Evolutionary conservation across 2,797 vertebrate genomes (phyloP), one percentile per base, ranked within the genome.

Genomic region (Erithacus rubecula): DNA sequence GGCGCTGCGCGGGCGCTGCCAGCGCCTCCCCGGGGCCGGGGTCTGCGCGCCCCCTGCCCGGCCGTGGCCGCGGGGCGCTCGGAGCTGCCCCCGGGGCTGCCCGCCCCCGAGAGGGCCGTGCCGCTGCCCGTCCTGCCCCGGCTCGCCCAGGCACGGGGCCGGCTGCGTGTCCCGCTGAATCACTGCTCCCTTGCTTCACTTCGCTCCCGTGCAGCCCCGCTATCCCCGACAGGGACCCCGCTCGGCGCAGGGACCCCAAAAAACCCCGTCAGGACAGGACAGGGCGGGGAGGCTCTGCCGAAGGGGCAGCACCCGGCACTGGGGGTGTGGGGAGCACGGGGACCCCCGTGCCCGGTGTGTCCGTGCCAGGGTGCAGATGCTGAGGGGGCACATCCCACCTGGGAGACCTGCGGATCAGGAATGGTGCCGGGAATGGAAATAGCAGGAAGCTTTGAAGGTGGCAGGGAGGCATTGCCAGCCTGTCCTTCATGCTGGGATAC

Each of bases 61-160:
- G 24, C 41, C 8, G 29, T 3, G 65, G 52, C n/a, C 23, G 32
- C 6, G 41, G 68, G 80, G 60, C 60, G 29, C 52, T 44, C n/a
- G 65, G 46, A 20, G 67, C 85, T 76, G 81, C 43, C 67, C 58
- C 29, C 26, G 63, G n/a, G 17, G 60, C 90, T 56, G 81, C 94
- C 90, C 88, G 88, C 94, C 94, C 81, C 41, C 72, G 65, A 78
- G 82, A 78, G 93, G 91, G 94, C 82, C 46, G 41, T 75, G 82
- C 78, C 59, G 11, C 32, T 74, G 75, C 83, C 80, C 72, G 74
- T 44, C 80, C 83, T 37, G 83, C 67, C 85, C 75, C 71, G 88
- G 86, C 94, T 93, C 94, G 90, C 81, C 90, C 84, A 53, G 84
- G 81, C 92, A 91, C 87, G 92, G 84, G 90, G 79, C 89, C 18